Evolutionary conservation across 2,888 invertebrate genomes (phyloP), one percentile per base, ranked within the genome.

Genomic region (Abrostola tripartita): DNA sequence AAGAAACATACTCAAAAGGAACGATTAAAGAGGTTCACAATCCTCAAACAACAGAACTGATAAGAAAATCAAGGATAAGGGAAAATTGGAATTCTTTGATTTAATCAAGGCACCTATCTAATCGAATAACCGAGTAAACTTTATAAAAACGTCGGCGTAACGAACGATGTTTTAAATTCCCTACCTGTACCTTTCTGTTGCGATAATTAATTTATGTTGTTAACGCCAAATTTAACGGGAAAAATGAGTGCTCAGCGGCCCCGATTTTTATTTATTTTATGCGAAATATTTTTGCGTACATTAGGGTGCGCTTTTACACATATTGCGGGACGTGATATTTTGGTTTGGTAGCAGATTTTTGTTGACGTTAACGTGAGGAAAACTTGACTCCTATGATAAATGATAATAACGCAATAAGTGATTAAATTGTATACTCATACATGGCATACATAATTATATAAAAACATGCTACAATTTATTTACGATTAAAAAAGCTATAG

Each of bases 151-250:
- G 14, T 52, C 49, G 11, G 5, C 44, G 14, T 37, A 50, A 63
- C 24, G 61, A 66, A 24, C 49, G 55, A 42, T 41, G 10, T 42
- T 44, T 44, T 52, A 40, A 68, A 64, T 44, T 37, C 52, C 6
- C 55, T 24, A 47, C 60, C 57, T 47, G 14, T 38, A 24, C 7
- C 51, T 68, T 35, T 12, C 37, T 57, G 44, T 38, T 40, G 37
- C 52, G 61, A 65, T 67, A 73, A 68, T 76, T 76, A 67, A 76
- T 65, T 61, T 65, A 57, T 40, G 61, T 61, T 65, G 56, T 62
- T 57, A 75, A 68, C 57, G 44, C 40, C n/a, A 55, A 65, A 59
- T 68, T 73, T 70, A 54, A 61, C 55, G 49, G n/a, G 37, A 51
- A 59, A 68, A 65, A 54, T 56, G 54, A 50, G 59, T 61, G 35